Conservation (phyloP, 2,888 invertebrate species). For the Ryuthela nishihirai region DNA sequence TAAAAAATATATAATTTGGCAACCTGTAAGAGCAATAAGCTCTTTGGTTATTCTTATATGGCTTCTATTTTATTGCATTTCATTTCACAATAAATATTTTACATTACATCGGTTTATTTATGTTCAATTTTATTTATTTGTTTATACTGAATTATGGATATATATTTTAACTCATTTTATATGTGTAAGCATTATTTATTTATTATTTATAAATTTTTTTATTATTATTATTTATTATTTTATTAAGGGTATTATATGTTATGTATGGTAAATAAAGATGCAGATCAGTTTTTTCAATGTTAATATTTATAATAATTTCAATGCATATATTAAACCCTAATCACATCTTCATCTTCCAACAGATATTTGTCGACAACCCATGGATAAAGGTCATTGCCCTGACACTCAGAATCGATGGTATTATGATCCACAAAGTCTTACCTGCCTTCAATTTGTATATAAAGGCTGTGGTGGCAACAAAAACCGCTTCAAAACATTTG, state of each 20-base stretch:
- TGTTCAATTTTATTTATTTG: no score
- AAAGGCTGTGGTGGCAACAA: slow-evolving; percentile 81
- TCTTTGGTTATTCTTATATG: no score
- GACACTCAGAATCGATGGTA: slow-evolving; percentile 64
- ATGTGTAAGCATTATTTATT: no score
- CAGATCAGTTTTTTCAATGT: background rate
- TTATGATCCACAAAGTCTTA: slow-evolving; percentile 60
- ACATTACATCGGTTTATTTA: no score
- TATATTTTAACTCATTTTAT: no score
- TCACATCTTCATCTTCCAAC: slow-evolving; percentile 40
- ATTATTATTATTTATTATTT: background rate
- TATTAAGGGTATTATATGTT: background rate
- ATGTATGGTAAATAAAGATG: background rate
- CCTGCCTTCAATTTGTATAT: slow-evolving; percentile 68
- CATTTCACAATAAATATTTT: no score
- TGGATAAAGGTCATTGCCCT: slow-evolving; percentile 68
- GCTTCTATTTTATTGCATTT: no score
- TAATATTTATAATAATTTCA: background rate
- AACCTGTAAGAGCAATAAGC: no score
- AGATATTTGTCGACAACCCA: slow-evolving; percentile 69
- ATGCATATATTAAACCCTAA: background rate
- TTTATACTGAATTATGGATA: no score
- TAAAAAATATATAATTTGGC: no score
- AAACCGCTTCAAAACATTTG: slow-evolving; percentile 71
- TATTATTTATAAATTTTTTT: background rate